These are phyloP conservation scores for Gymnocheta viridis DNA, from an alignment of 2,888 invertebrate genomes.

Conservation along the genomic window DNA sequence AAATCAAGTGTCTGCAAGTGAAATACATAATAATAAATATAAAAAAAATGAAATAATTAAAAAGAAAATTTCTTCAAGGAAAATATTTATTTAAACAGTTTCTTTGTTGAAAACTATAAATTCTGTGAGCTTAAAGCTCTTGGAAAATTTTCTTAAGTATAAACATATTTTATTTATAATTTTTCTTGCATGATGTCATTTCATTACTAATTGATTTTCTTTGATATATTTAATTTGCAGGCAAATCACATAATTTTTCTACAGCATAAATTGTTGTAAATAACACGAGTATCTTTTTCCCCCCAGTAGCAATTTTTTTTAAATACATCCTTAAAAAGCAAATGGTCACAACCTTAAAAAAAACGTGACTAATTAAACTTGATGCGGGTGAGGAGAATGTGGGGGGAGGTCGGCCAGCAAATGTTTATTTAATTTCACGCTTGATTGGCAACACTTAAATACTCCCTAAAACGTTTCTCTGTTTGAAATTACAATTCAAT, in stretches of 20 bases:
- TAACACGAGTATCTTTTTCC: not conserved
- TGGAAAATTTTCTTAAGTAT: too few species aligned
- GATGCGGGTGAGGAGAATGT: not conserved
- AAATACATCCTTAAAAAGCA: not conserved
- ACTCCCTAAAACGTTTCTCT: conserved; percentile 12
- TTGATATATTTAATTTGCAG: not conserved
- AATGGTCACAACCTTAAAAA: conserved; percentile 1
- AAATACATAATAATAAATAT: not conserved
- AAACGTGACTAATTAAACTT: conserved; percentile 65
- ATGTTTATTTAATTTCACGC: conserved; percentile 52
- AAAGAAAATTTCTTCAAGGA: not conserved
- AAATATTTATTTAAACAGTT: not conserved
- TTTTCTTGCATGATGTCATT: not conserved
- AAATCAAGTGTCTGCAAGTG: conserved; percentile 54
- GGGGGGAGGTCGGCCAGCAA: not conserved
- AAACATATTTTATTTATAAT: not conserved
- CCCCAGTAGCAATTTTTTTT: not conserved
- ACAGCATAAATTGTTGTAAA: not conserved
- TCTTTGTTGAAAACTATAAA: too few species aligned
- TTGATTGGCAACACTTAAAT: conserved; percentile 64
- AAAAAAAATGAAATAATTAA: not conserved
- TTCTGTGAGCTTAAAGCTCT: too few species aligned
- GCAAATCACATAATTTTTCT: not conserved
- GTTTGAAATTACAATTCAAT: conserved; percentile 59
- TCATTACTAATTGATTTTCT: not conserved